Evolutionary conservation across 2,113 vertebrate genomes (phyloP).

Genomic region (Chlamydotis undulata): DNA sequence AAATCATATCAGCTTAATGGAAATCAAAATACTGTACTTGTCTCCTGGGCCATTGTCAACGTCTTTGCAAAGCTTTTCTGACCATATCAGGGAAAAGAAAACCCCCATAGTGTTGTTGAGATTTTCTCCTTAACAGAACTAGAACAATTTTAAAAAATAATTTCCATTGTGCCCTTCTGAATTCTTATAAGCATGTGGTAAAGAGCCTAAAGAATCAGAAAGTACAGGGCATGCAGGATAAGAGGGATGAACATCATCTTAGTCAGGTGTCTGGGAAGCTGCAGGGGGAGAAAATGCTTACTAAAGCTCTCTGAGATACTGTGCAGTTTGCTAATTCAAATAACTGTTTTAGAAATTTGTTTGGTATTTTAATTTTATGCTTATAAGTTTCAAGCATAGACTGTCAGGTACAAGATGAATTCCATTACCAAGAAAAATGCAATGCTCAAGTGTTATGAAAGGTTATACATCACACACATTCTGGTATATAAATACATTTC

Average conservation of each 20-base stretch:
- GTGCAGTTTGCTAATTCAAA: background rate
- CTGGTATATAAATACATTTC: background rate
- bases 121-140: background rate
- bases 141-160: background rate
- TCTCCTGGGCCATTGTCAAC: background rate
- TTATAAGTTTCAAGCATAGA: background rate
- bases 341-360: background rate
- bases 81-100: background rate
- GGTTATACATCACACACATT: background rate
- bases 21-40: background rate
- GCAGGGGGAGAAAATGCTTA: background rate
- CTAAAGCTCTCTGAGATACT: background rate
- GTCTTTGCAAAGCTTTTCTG: background rate
- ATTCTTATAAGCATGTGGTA: background rate
- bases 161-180: background rate
- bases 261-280: background rate
- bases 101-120: background rate
- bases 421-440: slow-evolving; percentile 47
- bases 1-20: background rate
- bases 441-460: slow-evolving; percentile 1
- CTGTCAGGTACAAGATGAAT: slow-evolving; percentile 22
- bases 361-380: slow-evolving; percentile 61
- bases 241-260: background rate
- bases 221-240: background rate
- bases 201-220: background rate